Conservation (phyloP, 2,113 vertebrate genomes). For the Cavia aperea region DNA sequence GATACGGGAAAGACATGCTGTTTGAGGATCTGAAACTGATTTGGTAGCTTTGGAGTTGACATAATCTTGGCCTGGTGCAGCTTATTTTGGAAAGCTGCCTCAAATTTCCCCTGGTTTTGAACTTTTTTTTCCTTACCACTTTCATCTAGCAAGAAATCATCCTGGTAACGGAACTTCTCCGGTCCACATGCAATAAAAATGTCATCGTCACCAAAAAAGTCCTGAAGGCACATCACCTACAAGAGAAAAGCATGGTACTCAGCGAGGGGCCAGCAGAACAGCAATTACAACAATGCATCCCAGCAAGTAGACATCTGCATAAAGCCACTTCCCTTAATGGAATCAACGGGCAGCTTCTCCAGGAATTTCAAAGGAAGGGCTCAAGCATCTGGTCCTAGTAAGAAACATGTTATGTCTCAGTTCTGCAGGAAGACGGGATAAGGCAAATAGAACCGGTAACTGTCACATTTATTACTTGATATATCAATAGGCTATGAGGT, state of each 20-base stretch:
- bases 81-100: slow-evolving; percentile 59
- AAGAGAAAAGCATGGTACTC: slow-evolving; percentile 70
- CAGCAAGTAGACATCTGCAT: slow-evolving; percentile 46
- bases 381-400: slow-evolving; percentile 70
- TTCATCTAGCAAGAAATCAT: slow-evolving; percentile 98
- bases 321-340: slow-evolving; percentile 65
- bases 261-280: slow-evolving; percentile 63
- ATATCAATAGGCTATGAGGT: slow-evolving; percentile 49
- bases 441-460: slow-evolving; percentile 49
- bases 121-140: slow-evolving; percentile 83
- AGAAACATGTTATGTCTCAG: slow-evolving; percentile 64
- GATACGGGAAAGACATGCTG: slow-evolving; percentile 63
- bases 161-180: slow-evolving; percentile 99
- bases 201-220: slow-evolving; percentile 98
- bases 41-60: slow-evolving; percentile 61
- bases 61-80: slow-evolving; percentile 55
- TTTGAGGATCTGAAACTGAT: slow-evolving; percentile 64
- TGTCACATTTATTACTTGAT: slow-evolving; percentile 67
- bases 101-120: slow-evolving; percentile 62
- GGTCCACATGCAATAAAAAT: slow-evolving; percentile 99
- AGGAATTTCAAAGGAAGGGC: slow-evolving; percentile 68
- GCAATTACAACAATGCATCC: slow-evolving; percentile 57
- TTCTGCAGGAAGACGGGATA: slow-evolving; percentile 58
- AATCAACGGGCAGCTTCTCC: slow-evolving; percentile 66
- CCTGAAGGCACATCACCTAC: slow-evolving; percentile 94